Conservation (phyloP, 2,888 invertebrate species). For the Noctua fimbriata region DNA sequence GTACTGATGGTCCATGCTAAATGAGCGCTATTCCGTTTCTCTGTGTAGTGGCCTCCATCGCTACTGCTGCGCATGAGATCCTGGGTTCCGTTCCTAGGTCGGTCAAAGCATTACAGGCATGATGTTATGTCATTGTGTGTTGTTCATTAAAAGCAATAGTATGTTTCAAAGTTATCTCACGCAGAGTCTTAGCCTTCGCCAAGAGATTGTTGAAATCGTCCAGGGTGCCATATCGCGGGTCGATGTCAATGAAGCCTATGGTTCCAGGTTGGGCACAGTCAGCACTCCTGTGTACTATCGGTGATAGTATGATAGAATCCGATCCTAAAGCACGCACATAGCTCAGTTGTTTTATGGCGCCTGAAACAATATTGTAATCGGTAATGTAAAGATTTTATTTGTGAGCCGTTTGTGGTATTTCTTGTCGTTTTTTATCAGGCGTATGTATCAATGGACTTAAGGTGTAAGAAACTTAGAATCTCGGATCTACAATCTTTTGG, state of each 20-base stretch:
- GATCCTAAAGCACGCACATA: conserved; percentile 85
- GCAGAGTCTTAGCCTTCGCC: conserved; percentile 86
- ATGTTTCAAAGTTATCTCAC: conserved; percentile 66
- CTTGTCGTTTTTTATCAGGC: conserved; percentile 31
- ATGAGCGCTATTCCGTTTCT: not conserved
- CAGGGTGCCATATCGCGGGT: conserved; percentile 93
- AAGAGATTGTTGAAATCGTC: conserved; percentile 91
- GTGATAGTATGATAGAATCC: conserved; percentile 84
- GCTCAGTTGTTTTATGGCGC: conserved; percentile 82
- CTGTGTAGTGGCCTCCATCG: too few relatives aligned
- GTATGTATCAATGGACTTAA: not conserved
- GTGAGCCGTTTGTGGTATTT: conserved; percentile 4
- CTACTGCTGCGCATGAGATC: too few relatives aligned
- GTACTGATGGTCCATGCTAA: not conserved
- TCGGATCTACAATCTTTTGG: not conserved
- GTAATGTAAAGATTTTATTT: not conserved
- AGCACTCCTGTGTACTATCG: conserved; percentile 77
- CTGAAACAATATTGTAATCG: conserved; percentile 67
- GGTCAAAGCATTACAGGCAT: accelerated
- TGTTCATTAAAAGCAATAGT: not conserved
- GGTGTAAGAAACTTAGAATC: not conserved
- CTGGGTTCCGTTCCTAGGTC: not conserved
- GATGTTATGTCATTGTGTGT: not conserved
- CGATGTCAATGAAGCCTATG: conserved; percentile 92
- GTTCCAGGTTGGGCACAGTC: conserved; percentile 95